Evolutionary conservation across 2,113 vertebrate genomes (phyloP).

Genomic region (Nipponia nippon): DNA sequence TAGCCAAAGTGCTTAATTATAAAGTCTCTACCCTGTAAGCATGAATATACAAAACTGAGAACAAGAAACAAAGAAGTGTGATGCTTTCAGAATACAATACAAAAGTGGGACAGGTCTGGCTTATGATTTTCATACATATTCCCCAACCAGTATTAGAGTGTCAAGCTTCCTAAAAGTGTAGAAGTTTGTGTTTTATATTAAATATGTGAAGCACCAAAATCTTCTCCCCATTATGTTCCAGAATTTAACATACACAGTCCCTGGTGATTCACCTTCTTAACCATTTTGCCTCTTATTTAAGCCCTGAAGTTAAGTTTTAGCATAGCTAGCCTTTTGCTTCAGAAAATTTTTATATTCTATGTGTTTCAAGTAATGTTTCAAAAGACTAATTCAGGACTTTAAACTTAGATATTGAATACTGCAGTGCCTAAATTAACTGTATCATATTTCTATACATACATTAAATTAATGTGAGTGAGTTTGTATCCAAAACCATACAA

Average conservation of each 20-base stretch:
- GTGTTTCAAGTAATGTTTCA: not conserved
- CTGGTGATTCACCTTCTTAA: not conserved
- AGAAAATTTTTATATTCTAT: not conserved
- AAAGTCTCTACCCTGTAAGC: not conserved
- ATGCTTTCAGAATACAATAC: not conserved
- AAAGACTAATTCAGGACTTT: not conserved
- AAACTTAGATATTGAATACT: not conserved
- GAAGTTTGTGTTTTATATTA: not conserved
- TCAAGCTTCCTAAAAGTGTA: not conserved
- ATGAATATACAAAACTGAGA: not conserved
- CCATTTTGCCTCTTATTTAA: not conserved
- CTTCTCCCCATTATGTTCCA: not conserved
- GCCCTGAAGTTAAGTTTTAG: not conserved
- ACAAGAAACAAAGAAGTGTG: not conserved
- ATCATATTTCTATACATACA: not conserved
- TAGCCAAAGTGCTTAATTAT: not conserved
- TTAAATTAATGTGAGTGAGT: not conserved
- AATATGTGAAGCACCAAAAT: not conserved
- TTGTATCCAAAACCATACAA: not conserved
- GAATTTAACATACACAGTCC: not conserved
- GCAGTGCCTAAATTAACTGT: not conserved
- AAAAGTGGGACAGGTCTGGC: fast-evolving
- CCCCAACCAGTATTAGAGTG: not conserved
- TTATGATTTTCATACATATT: not conserved
- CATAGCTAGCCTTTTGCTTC: not conserved